Base-by-base conservation (phyloP, 2,113 vertebrate genomes). In the Grammomys surdaster region DNA sequence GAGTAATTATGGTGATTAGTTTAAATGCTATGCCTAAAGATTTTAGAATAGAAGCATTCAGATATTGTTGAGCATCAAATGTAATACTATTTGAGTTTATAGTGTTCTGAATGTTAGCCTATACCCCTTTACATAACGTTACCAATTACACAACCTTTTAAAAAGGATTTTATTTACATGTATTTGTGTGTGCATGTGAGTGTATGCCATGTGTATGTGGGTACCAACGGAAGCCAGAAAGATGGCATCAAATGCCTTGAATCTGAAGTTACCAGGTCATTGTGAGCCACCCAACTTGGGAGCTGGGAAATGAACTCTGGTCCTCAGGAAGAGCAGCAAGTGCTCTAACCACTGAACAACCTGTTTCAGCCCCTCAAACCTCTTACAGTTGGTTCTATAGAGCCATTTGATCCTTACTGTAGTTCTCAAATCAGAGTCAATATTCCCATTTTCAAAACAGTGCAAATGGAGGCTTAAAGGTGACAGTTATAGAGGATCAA, bases 11-110 rank as follows among this genome's bases (percentile, higher is more conserved):
- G 19, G 65, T 80, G 28, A 73, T 84, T 91, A 87, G 91, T 73
- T 94, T 78, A 96, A 89, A 91, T 82, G 73, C 89, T 46, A 91
- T 72, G 36, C 77, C 58, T n/a, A 88, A 56, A 76, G 36, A 84
- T 43, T 56, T 63, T 43, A 43, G n/a, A 43, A 1, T 9, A 63
- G 80, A 60, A 82, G n/a, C 54, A 82, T 60, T 84, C 56, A 84
- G n/a, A 60, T 60, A 84, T 4, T 24, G 17, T 3, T 17, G 13
- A 10, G 6, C 40, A 63, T 43, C 16, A 24, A 82, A 24, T 9
- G n/a, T 82, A 40, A 17, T 4, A 60, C 26, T 43, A 13, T 40
- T 56, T 26, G 26, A 58, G 75, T 88, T 95, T 77, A 93, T 9
- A 69, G 67, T 46, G 51, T 65, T 86, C 54, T 33, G 87, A 88